phyloP scores from a whole-genome alignment of 35 echinoderm and acorn worm genomes.

The Apostichopus japonicus region DNA sequence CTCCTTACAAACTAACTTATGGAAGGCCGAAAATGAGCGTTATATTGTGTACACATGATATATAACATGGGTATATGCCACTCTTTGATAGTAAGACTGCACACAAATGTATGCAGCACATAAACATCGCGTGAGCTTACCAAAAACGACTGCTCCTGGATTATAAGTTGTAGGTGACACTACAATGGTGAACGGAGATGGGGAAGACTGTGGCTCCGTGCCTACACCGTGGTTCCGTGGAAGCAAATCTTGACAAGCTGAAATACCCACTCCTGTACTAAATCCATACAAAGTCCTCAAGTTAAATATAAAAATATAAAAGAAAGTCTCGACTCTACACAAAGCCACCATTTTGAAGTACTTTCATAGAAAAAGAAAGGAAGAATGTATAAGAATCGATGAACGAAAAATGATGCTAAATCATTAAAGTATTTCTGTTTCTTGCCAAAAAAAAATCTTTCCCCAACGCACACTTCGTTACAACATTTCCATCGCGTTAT shows the following conservation, averaged over 20 bases:
- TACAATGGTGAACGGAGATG: neutral
- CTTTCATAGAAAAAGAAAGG: no score
- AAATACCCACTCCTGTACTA: neutral
- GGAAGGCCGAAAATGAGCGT: no score
- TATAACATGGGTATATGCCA: no score
- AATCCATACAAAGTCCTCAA: conserved; percentile 33
- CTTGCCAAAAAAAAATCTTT: no score
- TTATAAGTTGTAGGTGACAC: neutral
- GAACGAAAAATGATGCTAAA: no score
- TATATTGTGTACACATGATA: no score
- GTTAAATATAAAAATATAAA: conserved; percentile 33
- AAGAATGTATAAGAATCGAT: no score
- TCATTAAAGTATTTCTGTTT: no score
- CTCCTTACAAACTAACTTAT: no score
- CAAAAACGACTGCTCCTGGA: neutral
- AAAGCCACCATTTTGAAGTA: neutral
- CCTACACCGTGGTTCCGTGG: neutral
- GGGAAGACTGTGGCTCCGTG: neutral
- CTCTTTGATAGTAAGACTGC: neutral
- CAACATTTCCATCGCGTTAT: neutral
- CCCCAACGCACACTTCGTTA: neutral
- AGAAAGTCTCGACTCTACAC: neutral
- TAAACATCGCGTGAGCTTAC: neutral
- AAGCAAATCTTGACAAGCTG: neutral
- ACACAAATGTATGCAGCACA: neutral